Percentiles rank a stretch among this genome's conserved stretches.
phyloP scores from a whole-genome alignment of 2,113 vertebrate genomes.

The Engystomops pustulosus region DNA sequence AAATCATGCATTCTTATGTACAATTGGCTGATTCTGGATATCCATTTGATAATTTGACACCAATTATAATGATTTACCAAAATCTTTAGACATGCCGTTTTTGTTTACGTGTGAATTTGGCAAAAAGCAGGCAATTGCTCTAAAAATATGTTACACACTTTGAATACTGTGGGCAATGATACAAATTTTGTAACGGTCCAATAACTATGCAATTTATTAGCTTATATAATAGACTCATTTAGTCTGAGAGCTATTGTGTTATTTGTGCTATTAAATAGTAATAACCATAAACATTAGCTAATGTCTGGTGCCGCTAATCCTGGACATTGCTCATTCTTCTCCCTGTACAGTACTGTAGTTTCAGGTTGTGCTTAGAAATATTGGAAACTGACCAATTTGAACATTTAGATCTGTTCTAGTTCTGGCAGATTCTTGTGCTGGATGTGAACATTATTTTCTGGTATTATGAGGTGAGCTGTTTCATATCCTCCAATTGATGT shows the following conservation, averaged over 20 bases:
- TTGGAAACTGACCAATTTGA: conserved; percentile 1
- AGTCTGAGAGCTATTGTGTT: background rate
- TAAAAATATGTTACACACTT: background rate
- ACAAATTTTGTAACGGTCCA: background rate
- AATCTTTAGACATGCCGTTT: background rate
- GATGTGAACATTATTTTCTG: conserved; percentile 45
- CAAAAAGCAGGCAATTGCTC: background rate
- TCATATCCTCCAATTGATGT: conserved; percentile 57
- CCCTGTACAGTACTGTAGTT: background rate
- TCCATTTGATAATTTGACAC: background rate
- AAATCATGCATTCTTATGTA: no score
- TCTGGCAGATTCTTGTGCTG: conserved; percentile 7
- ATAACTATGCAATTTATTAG: conserved; percentile 15
- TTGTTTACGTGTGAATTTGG: background rate
- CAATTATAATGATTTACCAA: background rate
- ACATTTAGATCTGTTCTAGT: background rate
- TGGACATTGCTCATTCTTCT: background rate
- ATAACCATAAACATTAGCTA: conserved; percentile 20
- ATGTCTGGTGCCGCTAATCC: background rate
- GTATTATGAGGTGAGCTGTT: conserved; percentile 47
- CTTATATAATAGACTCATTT: background rate
- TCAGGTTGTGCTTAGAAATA: background rate
- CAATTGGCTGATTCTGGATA: no score
- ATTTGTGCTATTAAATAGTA: conserved; percentile 8
- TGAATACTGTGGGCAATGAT: background rate